Evolutionary conservation across 2,888 invertebrate genomes (phyloP), one percentile per base, ranked within the genome.

Genomic region (Cheilosia grossa): DNA sequence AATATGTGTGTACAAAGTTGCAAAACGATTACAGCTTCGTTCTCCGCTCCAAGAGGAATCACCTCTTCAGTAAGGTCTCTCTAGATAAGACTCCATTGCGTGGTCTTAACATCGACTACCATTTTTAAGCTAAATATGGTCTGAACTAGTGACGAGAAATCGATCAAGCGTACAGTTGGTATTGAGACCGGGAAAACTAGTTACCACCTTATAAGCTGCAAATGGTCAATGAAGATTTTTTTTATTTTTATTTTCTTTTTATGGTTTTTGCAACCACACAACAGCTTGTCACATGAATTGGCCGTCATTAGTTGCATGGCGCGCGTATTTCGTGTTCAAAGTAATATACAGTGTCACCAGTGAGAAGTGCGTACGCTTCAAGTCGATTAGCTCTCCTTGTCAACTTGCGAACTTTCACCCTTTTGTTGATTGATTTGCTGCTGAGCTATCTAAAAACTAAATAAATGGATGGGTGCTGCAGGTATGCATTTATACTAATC

Each of bases 331-430:
- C 13, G 17, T 44, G 44, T 61, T 42, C 13, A 61, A 61, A 42
- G 42, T 21, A 15, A 59, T 27, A 15, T 42, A 6, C 4, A 21
- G 24, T 44, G 15, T 15, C 40, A n/a, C 6, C 40, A 19, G 9
- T 19, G 49, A 17, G 19, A 10, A 56, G 54, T 30, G 33, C 7
- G 9, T 37, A 37, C 33, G 37, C 4, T 54, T 61, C 24, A 61
- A 27, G n/a, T 44, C n/a, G 27, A 44, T 49, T 37, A 17, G 53
- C 19, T 51, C 51, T 40, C 17, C 24, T 54, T 69, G 67, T 69
- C 69, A 63, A 63, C 54, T 63, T 78, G 63, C 70, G 54, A 54
- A 78, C 78, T 78, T 78, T 78, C 78, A 78, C 70, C 78, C 78
- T 63, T 61, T 61, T 37, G 5, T 58, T 67, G 44, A 77, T 77